These are phyloP conservation scores for Syrphus vitripennis DNA, from an alignment of 2,888 invertebrate genomes.

Conservation along the genomic window DNA sequence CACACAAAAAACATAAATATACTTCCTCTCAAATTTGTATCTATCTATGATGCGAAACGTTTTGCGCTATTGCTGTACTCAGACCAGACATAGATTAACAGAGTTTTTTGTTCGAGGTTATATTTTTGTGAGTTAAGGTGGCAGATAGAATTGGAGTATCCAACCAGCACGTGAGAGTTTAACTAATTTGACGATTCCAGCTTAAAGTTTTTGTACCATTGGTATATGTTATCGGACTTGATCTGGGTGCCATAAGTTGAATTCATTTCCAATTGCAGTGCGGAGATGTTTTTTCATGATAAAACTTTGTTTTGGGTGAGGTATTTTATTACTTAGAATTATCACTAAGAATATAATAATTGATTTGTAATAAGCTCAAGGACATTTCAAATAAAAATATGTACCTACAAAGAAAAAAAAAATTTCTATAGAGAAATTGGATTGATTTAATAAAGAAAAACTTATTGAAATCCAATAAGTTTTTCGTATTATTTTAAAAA, in stretches of 20 bases:
- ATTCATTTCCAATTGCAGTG: not conserved
- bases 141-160: not conserved
- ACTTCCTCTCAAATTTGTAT: slow-evolving; percentile 14
- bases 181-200: slow-evolving; percentile 63
- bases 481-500: too few species aligned
- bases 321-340: not conserved
- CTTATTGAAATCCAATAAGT: too few species aligned
- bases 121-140: not conserved
- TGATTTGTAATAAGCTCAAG: too few species aligned
- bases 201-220: slow-evolving; percentile 21
- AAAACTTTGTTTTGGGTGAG: not conserved
- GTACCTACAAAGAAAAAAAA: too few species aligned
- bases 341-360: too few species aligned
- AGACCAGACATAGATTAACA: not conserved
- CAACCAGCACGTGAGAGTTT: slow-evolving; percentile 56
- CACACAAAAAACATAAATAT: slow-evolving; percentile 1
- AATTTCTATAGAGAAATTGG: too few species aligned
- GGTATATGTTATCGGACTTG: slow-evolving; percentile 29
- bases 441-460: too few species aligned
- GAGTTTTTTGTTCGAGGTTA: not conserved
- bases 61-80: not conserved
- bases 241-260: slow-evolving; percentile 21
- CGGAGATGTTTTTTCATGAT: not conserved
- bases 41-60: not conserved
- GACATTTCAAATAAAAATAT: too few species aligned